Evolutionary conservation across 2,113 vertebrate species (phyloP).

Genomic region (Aphyosemion australe): DNA sequence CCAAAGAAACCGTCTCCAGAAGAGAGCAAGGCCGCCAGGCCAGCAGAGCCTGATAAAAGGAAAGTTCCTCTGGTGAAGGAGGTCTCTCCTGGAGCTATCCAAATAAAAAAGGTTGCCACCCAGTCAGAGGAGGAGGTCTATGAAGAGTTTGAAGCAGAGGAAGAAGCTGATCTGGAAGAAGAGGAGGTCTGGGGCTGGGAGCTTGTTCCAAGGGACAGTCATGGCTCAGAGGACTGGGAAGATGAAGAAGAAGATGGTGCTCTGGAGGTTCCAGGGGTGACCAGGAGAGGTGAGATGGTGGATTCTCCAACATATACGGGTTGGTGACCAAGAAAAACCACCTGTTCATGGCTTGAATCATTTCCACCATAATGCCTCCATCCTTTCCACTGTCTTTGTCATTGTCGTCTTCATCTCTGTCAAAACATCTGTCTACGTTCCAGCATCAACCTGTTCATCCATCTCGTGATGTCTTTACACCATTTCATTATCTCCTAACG

Average conservation of each 20-base stretch:
- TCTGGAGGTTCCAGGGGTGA: conserved; percentile 82
- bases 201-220: conserved; percentile 71
- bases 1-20: conserved; percentile 62
- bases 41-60: conserved; percentile 30
- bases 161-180: conserved; percentile 52
- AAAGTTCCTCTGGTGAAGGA: conserved; percentile 72
- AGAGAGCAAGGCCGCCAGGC: conserved; percentile 58
- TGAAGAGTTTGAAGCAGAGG: conserved; percentile 62
- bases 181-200: conserved; percentile 81
- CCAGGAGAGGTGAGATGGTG: conserved; percentile 88
- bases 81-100: conserved; percentile 76
- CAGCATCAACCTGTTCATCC: conserved; percentile 14
- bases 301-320: conserved; percentile 62
- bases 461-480: neutral
- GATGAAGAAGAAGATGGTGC: conserved; percentile 77
- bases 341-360: conserved; percentile 68
- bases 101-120: conserved; percentile 77
- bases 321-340: conserved; percentile 55
- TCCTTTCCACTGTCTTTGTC: conserved; percentile 39
- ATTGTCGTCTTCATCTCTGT: conserved; percentile 29
- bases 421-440: conserved; percentile 3
- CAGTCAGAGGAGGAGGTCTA: conserved; percentile 75
- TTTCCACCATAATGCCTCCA: conserved; percentile 52
- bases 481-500: neutral
- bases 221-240: conserved; percentile 77